phyloP scores from a whole-genome alignment of 2,113 vertebrate species.

The Bufo bufo region DNA sequence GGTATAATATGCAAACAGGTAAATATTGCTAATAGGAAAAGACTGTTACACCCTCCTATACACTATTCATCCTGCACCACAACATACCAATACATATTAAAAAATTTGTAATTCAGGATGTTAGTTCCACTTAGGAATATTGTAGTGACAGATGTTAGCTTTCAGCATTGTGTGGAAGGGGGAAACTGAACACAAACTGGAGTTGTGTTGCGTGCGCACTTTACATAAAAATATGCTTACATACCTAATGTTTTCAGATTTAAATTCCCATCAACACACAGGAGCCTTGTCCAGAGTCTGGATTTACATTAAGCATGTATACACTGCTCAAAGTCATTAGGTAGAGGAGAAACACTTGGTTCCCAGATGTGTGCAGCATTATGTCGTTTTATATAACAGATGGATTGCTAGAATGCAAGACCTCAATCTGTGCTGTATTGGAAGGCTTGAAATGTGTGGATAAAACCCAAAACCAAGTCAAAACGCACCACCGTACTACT shows the following conservation, averaged over 20 bases:
- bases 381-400: slow-evolving; percentile 22
- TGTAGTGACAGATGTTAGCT: slow-evolving; percentile 33
- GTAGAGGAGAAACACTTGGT: slow-evolving; percentile 50
- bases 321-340: slow-evolving; percentile 48
- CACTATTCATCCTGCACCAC: not conserved
- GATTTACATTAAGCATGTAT: slow-evolving; percentile 52
- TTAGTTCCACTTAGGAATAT: not conserved
- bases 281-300: slow-evolving; percentile 46
- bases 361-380: slow-evolving; percentile 42
- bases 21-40: not conserved
- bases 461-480: not conserved
- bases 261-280: slow-evolving; percentile 44
- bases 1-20: not conserved
- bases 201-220: slow-evolving; percentile 29
- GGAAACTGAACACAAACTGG: not conserved
- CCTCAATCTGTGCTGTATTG: slow-evolving; percentile 24
- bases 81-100: not conserved
- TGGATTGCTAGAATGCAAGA: slow-evolving; percentile 26
- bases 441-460: not conserved
- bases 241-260: slow-evolving; percentile 48
- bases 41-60: not conserved
- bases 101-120: not conserved
- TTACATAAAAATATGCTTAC: slow-evolving; percentile 47
- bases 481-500: not conserved
- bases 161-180: not conserved